Base-by-base conservation (phyloP, 64 coral and sea anemone genomes). In the Montipora foliosa region DNA sequence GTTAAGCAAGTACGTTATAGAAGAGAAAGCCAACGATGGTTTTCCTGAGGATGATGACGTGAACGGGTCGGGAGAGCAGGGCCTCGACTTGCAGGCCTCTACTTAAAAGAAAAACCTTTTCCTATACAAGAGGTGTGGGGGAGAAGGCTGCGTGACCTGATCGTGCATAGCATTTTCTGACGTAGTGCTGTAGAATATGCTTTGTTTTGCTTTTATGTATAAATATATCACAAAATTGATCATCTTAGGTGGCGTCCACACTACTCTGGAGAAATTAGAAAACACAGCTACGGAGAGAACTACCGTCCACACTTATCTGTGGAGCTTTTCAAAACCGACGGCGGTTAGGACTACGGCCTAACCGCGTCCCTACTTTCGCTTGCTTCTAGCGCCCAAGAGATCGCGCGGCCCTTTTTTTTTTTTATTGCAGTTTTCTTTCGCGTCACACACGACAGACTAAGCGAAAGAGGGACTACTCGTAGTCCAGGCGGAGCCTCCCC, bases 51-150 rank as follows among this genome's bases (percentile, higher is more conserved):
- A 79, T 79, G 47, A 79, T 51, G 77, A 79, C 17, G 46, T 79
- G 77, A 79, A 79, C 77, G 77, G 19, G 77, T 17, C n/a, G 47
- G 77, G 77, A 50, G 16, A 79, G 46, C 46, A 79, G 77, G 14
- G 8, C 16, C 8, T 79, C 47, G 16, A 51, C 48, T 48, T 19
- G 77, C 47, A 79, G 5, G 46, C 77, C 12, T 51, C 46, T 79
- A 10, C 77, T 52, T 51, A 51, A n/a, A 79, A 78, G 13, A 51
- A 57, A 57, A 57, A 57, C 53, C 53, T 57, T 57, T 57, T 57
- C 53, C 53, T 57, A 57, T 5, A 6, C 53, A 57, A 57, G 53
- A 11, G 53, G 2, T 57, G 53, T 57, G 53, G 0, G 53, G 53
- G 53, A 57, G 48, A 79, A 6, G 13, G 44, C 45, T 78, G 46